These are phyloP conservation scores for Gyps fulvus DNA, from an alignment of 2,113 vertebrate species.

Conservation along the genomic window DNA sequence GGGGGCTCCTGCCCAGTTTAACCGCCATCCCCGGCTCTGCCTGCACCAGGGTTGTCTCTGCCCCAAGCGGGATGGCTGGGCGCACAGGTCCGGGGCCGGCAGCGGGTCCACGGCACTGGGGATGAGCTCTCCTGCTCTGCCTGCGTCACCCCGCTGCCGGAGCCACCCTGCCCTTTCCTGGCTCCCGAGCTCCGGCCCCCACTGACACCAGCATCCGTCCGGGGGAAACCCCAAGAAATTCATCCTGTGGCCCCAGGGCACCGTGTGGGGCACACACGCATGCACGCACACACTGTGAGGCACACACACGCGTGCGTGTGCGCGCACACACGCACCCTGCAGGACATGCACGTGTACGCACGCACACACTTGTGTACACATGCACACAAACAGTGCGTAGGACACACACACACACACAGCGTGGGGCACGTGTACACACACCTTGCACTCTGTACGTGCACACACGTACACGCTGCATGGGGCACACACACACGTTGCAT, in stretches of 20 bases:
- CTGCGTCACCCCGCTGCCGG: fast-evolving
- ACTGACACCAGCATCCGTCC: fast-evolving
- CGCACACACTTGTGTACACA: not conserved
- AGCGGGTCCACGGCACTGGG: fast-evolving
- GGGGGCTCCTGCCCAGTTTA: not conserved
- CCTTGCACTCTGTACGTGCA: not conserved
- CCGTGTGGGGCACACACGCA: not conserved
- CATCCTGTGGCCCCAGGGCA: not conserved
- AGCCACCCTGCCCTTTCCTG: not conserved
- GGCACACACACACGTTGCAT: not conserved
- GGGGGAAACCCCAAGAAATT: not conserved
- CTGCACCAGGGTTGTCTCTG: not conserved
- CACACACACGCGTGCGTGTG: not conserved
- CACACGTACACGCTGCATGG: not conserved
- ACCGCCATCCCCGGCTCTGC: not conserved
- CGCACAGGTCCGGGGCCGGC: not conserved
- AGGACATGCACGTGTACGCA: not conserved
- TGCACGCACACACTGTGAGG: fast-evolving
- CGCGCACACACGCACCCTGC: too few relatives aligned
- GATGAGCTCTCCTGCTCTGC: not conserved
- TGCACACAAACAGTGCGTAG: not conserved
- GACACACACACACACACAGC: not conserved
- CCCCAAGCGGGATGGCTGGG: not conserved
- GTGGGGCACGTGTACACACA: not conserved
- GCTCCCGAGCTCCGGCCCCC: not conserved